These are phyloP conservation scores for Diadumene lineata DNA, from an alignment of 92 coral and sea anemone genomes.

Conservation along the genomic window DNA sequence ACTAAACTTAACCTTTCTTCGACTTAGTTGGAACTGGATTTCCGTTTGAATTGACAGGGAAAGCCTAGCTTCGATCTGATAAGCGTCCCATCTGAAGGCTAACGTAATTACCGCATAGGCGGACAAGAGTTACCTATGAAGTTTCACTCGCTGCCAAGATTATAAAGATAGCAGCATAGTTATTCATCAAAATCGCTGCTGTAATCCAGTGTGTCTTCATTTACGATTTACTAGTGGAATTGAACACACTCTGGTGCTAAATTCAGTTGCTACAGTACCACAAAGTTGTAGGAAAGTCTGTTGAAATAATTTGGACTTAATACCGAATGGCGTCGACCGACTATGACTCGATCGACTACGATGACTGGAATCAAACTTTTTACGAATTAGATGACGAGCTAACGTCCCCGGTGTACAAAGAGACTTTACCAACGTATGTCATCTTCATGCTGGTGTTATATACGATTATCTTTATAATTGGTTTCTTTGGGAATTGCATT, in stretches of 20 bases:
- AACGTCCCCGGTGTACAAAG: conserved; percentile 29
- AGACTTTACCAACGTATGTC: conserved; percentile 63
- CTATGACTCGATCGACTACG: conserved; percentile 21
- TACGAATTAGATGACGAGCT: conserved; percentile 16
- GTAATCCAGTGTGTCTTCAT: background rate
- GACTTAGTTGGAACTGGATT: conserved; percentile 14
- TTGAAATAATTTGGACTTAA: background rate
- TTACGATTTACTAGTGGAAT: background rate
- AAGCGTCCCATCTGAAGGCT: conserved; percentile 37
- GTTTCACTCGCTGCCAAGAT: conserved; percentile 50
- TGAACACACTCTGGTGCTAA: background rate
- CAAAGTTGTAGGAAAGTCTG: background rate
- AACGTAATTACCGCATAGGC: conserved; percentile 40
- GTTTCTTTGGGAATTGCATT: conserved; percentile 93
- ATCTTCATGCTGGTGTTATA: conserved; percentile 82
- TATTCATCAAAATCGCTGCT: conserved; percentile 16
- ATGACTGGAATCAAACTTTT: conserved; percentile 13
- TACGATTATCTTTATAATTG: conserved; percentile 81
- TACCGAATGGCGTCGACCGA: conserved; percentile 24
- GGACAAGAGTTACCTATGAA: conserved; percentile 20
- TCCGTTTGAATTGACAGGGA: conserved; percentile 40
- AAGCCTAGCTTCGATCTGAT: conserved; percentile 29
- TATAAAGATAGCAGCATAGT: conserved; percentile 33
- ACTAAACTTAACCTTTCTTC: conserved; percentile 18
- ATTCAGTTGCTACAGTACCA: background rate